Percentiles rank a stretch among this genome's conserved stretches.
Evolutionary conservation across 2,113 vertebrate species (phyloP).

Genomic region (Ardeotis arabs): DNA sequence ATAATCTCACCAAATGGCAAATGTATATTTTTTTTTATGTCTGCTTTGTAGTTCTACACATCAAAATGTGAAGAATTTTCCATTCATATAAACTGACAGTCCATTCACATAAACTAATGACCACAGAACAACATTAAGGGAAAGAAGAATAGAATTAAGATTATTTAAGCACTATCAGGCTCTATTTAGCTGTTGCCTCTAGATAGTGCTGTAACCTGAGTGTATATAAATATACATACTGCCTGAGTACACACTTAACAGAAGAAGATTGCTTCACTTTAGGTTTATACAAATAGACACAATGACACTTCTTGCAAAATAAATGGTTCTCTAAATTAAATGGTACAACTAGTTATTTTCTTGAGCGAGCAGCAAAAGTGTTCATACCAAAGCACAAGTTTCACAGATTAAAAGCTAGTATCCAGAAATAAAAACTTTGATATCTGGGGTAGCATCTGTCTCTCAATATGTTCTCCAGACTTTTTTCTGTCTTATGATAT

Average conservation of each 20-base stretch:
- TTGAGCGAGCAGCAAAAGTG: background rate
- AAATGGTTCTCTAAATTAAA: background rate
- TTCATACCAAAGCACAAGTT: background rate
- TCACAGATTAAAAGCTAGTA: conserved; percentile 1
- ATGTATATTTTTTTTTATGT: background rate
- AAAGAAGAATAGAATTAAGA: background rate
- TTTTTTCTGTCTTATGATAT: background rate
- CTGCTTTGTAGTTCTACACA: background rate
- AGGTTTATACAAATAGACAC: background rate
- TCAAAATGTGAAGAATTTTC: background rate
- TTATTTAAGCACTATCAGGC: background rate
- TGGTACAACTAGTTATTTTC: background rate
- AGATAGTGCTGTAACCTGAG: background rate
- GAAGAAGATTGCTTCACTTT: background rate
- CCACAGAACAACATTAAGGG: background rate
- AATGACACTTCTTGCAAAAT: background rate
- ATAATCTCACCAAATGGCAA: background rate
- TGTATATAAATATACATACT: background rate
- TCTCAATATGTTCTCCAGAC: conserved; percentile 25
- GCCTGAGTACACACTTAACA: background rate
- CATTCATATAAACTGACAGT: background rate
- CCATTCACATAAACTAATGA: background rate
- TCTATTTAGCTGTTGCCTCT: background rate
- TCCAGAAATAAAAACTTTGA: conserved; percentile 25
- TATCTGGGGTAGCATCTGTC: conserved; percentile 47